phyloP scores from a whole-genome alignment of 2,113 vertebrate species.

The Ptilonorhynchus violaceus region DNA sequence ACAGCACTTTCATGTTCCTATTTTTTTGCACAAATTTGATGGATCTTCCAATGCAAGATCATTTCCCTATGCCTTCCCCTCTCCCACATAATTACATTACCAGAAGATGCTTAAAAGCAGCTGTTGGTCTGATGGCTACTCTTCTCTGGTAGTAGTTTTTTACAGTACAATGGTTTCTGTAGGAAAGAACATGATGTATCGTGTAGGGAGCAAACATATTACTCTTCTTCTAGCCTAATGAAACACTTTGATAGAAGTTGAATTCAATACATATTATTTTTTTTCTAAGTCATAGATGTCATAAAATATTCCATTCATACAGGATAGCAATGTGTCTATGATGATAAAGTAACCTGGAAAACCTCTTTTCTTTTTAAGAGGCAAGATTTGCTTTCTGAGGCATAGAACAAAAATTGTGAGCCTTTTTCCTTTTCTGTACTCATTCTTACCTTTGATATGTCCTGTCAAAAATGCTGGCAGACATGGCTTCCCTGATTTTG shows the following conservation, averaged over 20 bases:
- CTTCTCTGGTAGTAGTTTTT: not conserved
- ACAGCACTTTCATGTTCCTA: not conserved
- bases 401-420: not conserved
- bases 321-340: not conserved
- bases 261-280: not conserved
- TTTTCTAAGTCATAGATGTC: not conserved
- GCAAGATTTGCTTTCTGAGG: not conserved
- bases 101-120: not conserved
- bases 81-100: rapidly evolving
- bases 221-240: not conserved
- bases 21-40: not conserved
- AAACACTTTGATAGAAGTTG: not conserved
- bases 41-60: not conserved
- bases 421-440: not conserved
- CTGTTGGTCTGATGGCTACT: not conserved
- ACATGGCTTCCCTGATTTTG: not conserved
- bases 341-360: not conserved
- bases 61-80: not conserved
- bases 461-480: not conserved
- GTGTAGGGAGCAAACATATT: not conserved
- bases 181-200: not conserved
- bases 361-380: not conserved
- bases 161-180: not conserved
- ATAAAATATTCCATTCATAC: not conserved
- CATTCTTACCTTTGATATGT: not conserved